phyloP scores from a whole-genome alignment of 2,888 invertebrate genomes.

The Synanthedon vespiformis region DNA sequence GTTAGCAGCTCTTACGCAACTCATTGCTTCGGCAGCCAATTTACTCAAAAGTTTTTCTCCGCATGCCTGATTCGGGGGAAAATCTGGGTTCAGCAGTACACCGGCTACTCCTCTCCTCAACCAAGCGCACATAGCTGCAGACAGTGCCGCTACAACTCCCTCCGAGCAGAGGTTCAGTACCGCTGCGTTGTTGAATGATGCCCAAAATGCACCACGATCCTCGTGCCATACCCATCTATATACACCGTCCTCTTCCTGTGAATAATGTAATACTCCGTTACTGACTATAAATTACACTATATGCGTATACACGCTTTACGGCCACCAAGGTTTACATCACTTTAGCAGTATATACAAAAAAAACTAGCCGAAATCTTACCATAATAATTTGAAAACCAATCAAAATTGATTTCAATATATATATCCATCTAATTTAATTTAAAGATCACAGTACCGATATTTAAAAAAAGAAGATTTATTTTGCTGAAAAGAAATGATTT shows the following conservation, averaged over 20 bases:
- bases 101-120: constrained; percentile 42
- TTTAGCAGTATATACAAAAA: too few relatives aligned
- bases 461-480: too few relatives aligned
- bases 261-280: neutral
- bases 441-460: too few relatives aligned
- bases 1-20: constrained; percentile 33
- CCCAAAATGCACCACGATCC: constrained; percentile 32
- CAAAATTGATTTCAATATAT: too few relatives aligned
- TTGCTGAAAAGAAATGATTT: too few relatives aligned
- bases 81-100: constrained; percentile 42
- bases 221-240: constrained; percentile 39
- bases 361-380: too few relatives aligned
- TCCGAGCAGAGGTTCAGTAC: constrained; percentile 49
- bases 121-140: constrained; percentile 44
- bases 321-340: neutral
- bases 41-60: constrained; percentile 35
- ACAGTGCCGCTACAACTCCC: constrained; percentile 26
- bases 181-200: constrained; percentile 27
- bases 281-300: neutral
- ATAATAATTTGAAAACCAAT: too few relatives aligned
- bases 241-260: constrained; percentile 19
- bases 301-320: too few relatives aligned
- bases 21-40: constrained; percentile 35
- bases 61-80: constrained; percentile 24
- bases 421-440: too few relatives aligned